Evolutionary conservation across 2,888 invertebrate species (phyloP), one percentile per base, ranked within the genome.

Genomic region (Drosophila aldrichi): DNA sequence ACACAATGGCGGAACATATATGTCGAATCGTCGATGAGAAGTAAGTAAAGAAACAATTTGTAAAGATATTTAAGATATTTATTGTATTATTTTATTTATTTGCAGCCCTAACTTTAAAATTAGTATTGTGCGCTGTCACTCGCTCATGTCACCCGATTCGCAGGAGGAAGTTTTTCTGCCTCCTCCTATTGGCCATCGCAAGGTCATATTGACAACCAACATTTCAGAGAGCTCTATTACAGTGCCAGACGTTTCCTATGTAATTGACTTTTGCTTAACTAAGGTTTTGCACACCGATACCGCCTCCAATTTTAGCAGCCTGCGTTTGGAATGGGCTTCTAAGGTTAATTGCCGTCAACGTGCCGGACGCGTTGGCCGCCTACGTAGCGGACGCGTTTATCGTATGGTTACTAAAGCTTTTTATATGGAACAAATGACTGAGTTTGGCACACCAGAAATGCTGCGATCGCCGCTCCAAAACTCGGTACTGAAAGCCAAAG

Each of bases 211-310:
- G 43, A 95, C 98, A 1, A 98, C 98, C 9, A 98, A 98, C 92
- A 97, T 98, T 77, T 97, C 98, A 0, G 98, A 98, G 93, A 97
- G 97, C 92, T 97, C 97, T 55, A 96, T 98, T 79, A 98, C 98
- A 0, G 97, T 98, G 9, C 96, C 97, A 0, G 97, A 98, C 92
- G 95, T 97, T 20, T 96, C 95, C 93, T 98, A 96, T 93, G 98
- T 99, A 54, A 96, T 99, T 86, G 99, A 99, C 93, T 98, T 97
- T 93, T 99, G 98, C 92, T 93, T 98, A 70, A 97, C 97, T 69
- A 98, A 98, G 93, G 94, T 95, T 40, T 92, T 98, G 82, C 94
- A 96, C 7, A 95, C 96, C 54, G 97, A 98, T 91, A 93, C 94
- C 1, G 93, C 94, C 0, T 97, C 97, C 0, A 97, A 97, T 93